phyloP scores from a whole-genome alignment of 2,888 invertebrate species.

The Andrena camellia region DNA sequence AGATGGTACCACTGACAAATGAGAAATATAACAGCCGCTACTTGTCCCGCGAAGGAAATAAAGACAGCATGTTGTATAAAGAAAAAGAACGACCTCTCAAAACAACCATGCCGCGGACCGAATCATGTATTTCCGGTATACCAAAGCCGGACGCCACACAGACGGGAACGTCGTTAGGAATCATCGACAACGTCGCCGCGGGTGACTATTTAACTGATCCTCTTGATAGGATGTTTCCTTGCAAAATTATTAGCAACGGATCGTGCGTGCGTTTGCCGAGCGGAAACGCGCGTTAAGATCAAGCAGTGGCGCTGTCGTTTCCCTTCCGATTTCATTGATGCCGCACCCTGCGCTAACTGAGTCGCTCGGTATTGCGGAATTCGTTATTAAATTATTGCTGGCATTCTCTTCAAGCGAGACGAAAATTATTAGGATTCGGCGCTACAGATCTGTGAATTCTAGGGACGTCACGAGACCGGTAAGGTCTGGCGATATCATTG shows the following conservation, averaged over 20 bases:
- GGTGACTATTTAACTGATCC: conserved; percentile 67
- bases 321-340: background rate
- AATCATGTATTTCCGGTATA: conserved; percentile 62
- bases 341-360: background rate
- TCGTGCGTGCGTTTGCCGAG: conserved; percentile 8
- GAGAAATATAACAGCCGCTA: background rate
- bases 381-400: background rate
- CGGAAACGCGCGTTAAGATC: conserved; percentile 49
- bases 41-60: background rate
- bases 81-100: background rate
- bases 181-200: conserved; percentile 66
- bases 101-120: background rate
- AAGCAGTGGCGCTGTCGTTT: background rate
- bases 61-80: background rate
- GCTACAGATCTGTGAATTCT: background rate
- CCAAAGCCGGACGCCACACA: conserved; percentile 67
- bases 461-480: conserved; percentile 2
- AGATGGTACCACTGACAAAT: background rate
- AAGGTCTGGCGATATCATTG: conserved; percentile 46
- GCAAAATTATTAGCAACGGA: conserved; percentile 58
- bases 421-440: background rate
- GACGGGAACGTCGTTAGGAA: conserved; percentile 70
- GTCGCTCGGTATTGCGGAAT: background rate
- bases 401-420: background rate
- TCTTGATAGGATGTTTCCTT: conserved; percentile 61